These are phyloP conservation scores for Plodia interpunctella DNA, from an alignment of 1,140 invertebrate species.

Conservation along the genomic window DNA sequence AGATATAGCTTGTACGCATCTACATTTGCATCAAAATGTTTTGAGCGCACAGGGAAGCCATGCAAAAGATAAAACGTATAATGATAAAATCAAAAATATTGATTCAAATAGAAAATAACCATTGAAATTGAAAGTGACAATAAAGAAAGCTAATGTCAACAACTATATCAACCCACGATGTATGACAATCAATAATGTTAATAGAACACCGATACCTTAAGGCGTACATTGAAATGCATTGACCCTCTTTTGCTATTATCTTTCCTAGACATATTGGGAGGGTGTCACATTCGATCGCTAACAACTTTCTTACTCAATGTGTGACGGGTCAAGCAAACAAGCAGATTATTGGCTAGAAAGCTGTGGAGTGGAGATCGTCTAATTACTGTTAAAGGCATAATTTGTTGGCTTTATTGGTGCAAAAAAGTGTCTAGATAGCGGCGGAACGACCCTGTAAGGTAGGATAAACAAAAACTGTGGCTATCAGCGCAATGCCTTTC, in stretches of 20 bases:
- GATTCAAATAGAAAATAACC: not conserved
- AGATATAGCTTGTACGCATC: not conserved
- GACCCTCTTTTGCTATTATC: slow-evolving; percentile 1
- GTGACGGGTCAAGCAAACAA: slow-evolving; percentile 18
- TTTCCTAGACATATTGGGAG: slow-evolving; percentile 4
- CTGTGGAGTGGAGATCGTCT: slow-evolving; percentile 19
- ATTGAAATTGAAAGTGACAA: not conserved
- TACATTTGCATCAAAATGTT: not conserved
- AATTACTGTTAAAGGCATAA: slow-evolving; percentile 27
- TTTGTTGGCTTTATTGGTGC: slow-evolving; percentile 25
- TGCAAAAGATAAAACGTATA: too few species aligned
- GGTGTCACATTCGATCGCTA: not conserved
- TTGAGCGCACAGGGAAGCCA: not conserved
- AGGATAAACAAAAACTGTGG: not conserved
- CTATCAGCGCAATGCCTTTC: slow-evolving; percentile 6
- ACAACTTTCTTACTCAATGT: slow-evolving; percentile 16
- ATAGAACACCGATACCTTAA: not conserved
- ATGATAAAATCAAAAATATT: not conserved
- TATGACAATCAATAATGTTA: not conserved
- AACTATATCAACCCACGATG: not conserved
- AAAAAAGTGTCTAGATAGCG: slow-evolving; percentile 20
- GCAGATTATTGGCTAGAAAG: slow-evolving; percentile 18
- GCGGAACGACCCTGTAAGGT: slow-evolving; percentile 13
- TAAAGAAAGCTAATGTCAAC: not conserved
- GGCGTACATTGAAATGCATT: not conserved